These are phyloP conservation scores for Pseudomyrmex dendroicus DNA, from an alignment of 1,140 invertebrate genomes.

Conservation along the genomic window DNA sequence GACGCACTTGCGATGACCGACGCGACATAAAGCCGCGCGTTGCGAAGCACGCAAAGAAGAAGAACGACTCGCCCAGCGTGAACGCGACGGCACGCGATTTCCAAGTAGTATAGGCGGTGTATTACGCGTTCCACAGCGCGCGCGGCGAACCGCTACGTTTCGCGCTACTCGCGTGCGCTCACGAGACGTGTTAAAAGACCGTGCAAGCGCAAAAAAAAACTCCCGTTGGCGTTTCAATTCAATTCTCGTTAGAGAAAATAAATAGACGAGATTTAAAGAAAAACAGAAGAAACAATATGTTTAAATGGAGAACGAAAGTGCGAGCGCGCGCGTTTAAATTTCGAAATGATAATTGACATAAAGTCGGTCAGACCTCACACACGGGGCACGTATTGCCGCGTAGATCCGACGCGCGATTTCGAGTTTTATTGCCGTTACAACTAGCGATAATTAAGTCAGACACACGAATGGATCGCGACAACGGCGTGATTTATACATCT, in stretches of 20 bases:
- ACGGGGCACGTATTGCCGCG: not conserved
- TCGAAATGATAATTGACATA: no score
- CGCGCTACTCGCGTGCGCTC: slow-evolving; percentile 28
- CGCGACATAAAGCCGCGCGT: not conserved
- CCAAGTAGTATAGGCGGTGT: slow-evolving; percentile 36
- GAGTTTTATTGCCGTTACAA: slow-evolving; percentile 34
- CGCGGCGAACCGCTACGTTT: not conserved
- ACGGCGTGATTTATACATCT: slow-evolving; percentile 63
- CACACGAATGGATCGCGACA: slow-evolving; percentile 44
- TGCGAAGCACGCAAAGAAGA: not conserved
- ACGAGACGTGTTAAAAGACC: not conserved
- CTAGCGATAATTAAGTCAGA: slow-evolving; percentile 44
- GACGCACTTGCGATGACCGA: not conserved
- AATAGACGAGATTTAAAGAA: no score
- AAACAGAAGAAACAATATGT: no score
- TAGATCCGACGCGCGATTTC: not conserved
- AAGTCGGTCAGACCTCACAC: not conserved
- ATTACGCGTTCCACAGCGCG: slow-evolving; percentile 30
- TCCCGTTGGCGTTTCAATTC: no score
- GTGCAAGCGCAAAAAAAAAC: not conserved
- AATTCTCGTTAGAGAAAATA: no score
- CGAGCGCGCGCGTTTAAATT: no score
- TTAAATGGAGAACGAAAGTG: no score
- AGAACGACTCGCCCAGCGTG: slow-evolving; percentile 3
- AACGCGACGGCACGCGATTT: slow-evolving; percentile 26